Base-by-base conservation (phyloP, 2,888 invertebrate species). In the Beris chalybata region DNA sequence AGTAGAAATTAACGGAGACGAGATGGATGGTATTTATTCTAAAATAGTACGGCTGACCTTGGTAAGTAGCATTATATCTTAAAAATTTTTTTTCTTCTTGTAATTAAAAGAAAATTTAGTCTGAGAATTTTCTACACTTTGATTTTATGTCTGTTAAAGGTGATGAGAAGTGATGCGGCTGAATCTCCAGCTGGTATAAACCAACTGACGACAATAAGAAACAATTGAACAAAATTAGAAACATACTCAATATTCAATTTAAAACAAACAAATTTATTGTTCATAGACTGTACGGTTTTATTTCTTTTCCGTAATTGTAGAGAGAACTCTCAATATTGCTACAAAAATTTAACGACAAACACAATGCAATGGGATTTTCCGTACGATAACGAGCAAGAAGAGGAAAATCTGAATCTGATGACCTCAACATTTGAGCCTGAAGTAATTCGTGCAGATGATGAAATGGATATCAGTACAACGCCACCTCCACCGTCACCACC, bases 311-410 rank as follows among this genome's bases (percentile, higher is more conserved):
- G 74, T 72, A 78, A 76, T 82, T 82, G 78, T 85, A 88, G 88
- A 81, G 81, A 82, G 73, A 85, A 85, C 83, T 87, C 86, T 80
- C 83, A 87, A 72, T 89, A 89, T 81, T 87, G 83, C 83, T 89
- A 88, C 81, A 84, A 84, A 76, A 86, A 88, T 77, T 76, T 82
- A 69, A 75, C 77, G 69, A 85, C 83, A 31, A 86, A 85, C 44
- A 83, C 84, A 70, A 83, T 85, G 57, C 87, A 86, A 75, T 88
- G 88, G 88, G 86, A 86, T 71, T 89, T 84, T 76, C 86, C 86
- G 3, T 81, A 82, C 67, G 76, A 79, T 5, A 83, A 82, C 70
- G 15, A 2, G 12, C 32, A 77, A 22, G 78, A 81, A 38, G 12
- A 54, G 32, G 43, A 56, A 31, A 11, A 53, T 5, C 38, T 7